Percentiles rank a stretch among this genome's conserved stretches.
phyloP scores from a whole-genome alignment of 2,113 vertebrate species.

The Sprattus sprattus region DNA sequence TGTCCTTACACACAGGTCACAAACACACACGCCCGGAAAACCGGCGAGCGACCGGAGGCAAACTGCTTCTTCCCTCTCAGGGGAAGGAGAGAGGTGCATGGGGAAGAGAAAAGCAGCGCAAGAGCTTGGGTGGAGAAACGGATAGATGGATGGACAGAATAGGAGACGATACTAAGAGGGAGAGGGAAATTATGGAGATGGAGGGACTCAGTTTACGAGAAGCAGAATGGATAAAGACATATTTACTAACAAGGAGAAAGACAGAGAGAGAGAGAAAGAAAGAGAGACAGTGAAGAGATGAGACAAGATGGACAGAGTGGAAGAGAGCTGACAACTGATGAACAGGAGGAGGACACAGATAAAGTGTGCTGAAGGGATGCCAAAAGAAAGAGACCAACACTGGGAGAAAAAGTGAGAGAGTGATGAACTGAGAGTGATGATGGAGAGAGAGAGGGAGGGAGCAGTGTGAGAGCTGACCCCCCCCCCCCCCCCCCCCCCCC shows the following conservation, averaged over 20 bases:
- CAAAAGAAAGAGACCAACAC: not conserved
- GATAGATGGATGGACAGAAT: not conserved
- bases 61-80: not conserved
- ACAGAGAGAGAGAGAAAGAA: no score
- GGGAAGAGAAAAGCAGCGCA: not conserved
- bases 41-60: not conserved
- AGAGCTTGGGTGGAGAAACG: not conserved
- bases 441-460: not conserved
- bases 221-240: not conserved
- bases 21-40: not conserved
- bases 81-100: not conserved
- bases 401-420: not conserved
- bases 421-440: not conserved
- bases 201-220: not conserved
- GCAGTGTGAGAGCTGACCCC: not conserved
- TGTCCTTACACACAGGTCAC: not conserved
- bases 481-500: conserved; percentile 22
- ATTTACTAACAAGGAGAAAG: not conserved
- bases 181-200: not conserved
- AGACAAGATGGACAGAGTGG: conserved; percentile 38
- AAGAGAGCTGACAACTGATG: conserved; percentile 59
- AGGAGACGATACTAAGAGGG: not conserved
- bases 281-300: no score
- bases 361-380: not conserved
- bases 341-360: not conserved